Base-by-base conservation (phyloP, 2,888 invertebrate genomes). In the Hydropsyche betteni region DNA sequence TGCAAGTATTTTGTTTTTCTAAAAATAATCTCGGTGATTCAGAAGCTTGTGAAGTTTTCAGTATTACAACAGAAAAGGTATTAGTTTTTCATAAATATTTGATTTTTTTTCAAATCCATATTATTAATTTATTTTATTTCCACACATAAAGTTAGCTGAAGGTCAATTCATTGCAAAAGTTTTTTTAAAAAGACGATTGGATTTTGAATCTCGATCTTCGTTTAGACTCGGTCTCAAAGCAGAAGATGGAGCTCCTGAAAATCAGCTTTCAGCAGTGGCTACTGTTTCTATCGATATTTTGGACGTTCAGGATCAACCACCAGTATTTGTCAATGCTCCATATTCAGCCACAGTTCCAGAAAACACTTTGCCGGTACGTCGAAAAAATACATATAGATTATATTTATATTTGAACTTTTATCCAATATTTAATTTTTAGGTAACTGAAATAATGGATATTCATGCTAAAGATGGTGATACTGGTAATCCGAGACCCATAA, bases 231-330 rank as follows among this genome's bases (percentile, higher is more conserved):
- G 90, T 68, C 83, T 94, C 1, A 86, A 89, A 80, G 94, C 94
- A 0, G 85, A 86, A 1, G 94, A 94, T 81, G 86, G 88, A 7
- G 90, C 91, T 0, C 82, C 84, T 71, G 90, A 89, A 68, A 89
- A 89, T 80, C 89, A 91, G 0, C 83, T 93, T 5, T 89, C 88
- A 51, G 91, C 93, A 0, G 85, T 89, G 14, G 93, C 94, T 0
- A 92, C 92, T 61, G 89, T 96, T 10, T 90, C 93, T 0, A 91
- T 93, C 0, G 90, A 92, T 55, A 89, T 96, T 5, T 85, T 90
- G 76, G 96, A 96, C 82, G 91, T 94, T 0, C 96, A 92, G 82
- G 95, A 96, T 83, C 94, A 94, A 81, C 92, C 93, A 6, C 95
- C 95, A 0, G 85, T 90, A n/a, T 95, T 96, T 81, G 83, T 92